A percentile compares a stretch with the other conserved stretches of the same genome.
phyloP scores from a whole-genome alignment of 2,113 vertebrate genomes.

The Vulpes ferrilata region DNA sequence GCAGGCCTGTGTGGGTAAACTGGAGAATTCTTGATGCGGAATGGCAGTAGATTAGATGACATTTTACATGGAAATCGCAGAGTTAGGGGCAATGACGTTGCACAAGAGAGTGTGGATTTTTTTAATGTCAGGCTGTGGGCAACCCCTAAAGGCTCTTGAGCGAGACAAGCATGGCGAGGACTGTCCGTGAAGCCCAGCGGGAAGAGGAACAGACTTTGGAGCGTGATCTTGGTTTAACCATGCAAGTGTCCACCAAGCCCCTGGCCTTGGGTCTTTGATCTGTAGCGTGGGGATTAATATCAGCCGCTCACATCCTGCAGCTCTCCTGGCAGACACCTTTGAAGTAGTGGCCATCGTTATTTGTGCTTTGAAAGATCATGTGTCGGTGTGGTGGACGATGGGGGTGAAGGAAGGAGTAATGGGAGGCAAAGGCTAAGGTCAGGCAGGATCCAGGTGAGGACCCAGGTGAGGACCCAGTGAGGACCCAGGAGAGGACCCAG shows the following conservation, averaged over 20 bases:
- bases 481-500: neutral
- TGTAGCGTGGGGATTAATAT: accelerated
- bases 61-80: neutral
- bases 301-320: neutral
- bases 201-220: neutral
- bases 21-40: neutral
- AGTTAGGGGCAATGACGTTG: neutral
- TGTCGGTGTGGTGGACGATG: accelerated
- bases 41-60: neutral
- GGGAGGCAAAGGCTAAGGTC: neutral
- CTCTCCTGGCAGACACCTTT: neutral
- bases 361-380: no score
- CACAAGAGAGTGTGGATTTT: neutral
- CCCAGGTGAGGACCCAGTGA: accelerated
- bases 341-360: accelerated
- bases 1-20: neutral
- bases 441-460: neutral
- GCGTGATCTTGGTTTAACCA: neutral
- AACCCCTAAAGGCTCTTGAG: neutral
- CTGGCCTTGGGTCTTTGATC: neutral
- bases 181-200: accelerated
- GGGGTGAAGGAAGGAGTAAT: neutral
- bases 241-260: no score
- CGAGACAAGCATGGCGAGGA: accelerated
- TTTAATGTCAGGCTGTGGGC: neutral